Conservation (phyloP, 1,140 invertebrate genomes). For the Caenorhabditis brenneri region DNA sequence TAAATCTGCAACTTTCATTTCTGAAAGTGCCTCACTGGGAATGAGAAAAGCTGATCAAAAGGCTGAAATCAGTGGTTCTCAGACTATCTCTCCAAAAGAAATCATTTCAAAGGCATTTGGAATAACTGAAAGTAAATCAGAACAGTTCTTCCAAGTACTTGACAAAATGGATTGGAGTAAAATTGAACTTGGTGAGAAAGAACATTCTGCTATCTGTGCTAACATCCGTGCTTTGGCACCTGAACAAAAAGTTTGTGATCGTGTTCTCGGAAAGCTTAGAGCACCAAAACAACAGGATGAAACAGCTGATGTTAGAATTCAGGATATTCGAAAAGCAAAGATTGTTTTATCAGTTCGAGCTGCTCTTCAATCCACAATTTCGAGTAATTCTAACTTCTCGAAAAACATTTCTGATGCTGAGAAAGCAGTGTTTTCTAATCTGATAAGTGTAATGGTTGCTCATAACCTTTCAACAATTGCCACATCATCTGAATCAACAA, state of each 20-base stretch:
- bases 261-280: background rate
- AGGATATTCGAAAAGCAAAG: background rate
- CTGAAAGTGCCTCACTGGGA: background rate
- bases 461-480: background rate
- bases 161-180: constrained; percentile 34
- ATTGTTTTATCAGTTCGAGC: background rate
- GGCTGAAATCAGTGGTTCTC: background rate
- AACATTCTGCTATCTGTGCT: background rate
- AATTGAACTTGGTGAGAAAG: background rate
- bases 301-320: background rate
- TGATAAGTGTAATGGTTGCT: background rate
- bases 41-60: background rate
- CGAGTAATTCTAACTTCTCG: background rate
- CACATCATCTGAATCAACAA: background rate
- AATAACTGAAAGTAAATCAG: background rate
- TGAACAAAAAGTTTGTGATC: background rate
- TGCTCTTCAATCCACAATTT: background rate
- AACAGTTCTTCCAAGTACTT: constrained; percentile 11
- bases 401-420: background rate
- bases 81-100: background rate
- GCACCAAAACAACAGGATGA: constrained; percentile 13
- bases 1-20: background rate
- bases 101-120: background rate
- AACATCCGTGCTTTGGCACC: background rate
- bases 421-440: constrained; percentile 14